Evolutionary conservation across 2,113 vertebrate species (phyloP), one percentile per base, ranked within the genome.

Genomic region (Pandion haliaetus): DNA sequence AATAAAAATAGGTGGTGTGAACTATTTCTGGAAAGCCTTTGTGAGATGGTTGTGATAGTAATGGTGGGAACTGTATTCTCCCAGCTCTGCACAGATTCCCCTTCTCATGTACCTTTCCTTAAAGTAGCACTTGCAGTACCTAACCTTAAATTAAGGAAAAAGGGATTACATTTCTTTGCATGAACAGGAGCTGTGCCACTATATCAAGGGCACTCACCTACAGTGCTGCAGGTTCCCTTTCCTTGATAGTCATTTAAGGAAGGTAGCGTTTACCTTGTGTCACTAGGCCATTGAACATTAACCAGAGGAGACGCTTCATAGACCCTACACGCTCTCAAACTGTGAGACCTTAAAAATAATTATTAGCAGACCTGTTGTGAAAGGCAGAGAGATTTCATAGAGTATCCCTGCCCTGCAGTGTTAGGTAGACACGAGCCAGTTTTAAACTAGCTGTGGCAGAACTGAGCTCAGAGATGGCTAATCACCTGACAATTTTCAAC

Each of bases 1-100:
- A 89, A 63, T 96, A 94, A 93, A 96, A 95, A 92, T 78, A 82
- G 80, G 69, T 61, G 12, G 40, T 65, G 69, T 81, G 63, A 80
- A 66, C 65, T 47, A n/a, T 72, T 93, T 72, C 62, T 58, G 38
- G 61, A 88, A 96, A 85, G 82, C 36, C 52, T 80, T 91, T 78
- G 44, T 72, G 82, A 81, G 57, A 84, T 85, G 52, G 29, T 8
- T 84, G 61, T 62, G 40, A n/a, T n/a, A 62, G 32, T 38, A 77
- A 65, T 12, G 14, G 42, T 71, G 66, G 63, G 82, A 92, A 79
- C 36, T 69, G 28, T 55, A 36, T 80, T 93, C 34, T 32, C 18
- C 12, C 52, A 55, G 55, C 76, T 83, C 58, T 36, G 29, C 2
- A 6, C 14, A 34, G 45, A n/a, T 74, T 89, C 44, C 50, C 25